Evolutionary conservation across 2,113 vertebrate genomes (phyloP).

Genomic region (Pteruthius melanotis): DNA sequence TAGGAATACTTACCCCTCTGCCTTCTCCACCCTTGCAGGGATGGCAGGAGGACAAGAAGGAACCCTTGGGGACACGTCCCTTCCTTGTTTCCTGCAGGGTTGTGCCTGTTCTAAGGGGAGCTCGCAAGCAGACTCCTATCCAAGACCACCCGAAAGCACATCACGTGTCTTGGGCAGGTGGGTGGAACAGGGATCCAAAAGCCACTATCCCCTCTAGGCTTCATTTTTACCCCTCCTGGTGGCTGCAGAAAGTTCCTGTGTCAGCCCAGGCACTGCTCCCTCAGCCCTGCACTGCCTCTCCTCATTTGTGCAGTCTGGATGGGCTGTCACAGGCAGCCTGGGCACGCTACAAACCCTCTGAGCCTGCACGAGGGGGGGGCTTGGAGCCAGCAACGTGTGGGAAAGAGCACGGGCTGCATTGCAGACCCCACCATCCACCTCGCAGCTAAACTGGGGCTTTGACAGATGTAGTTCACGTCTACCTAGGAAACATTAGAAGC

Average conservation of each 20-base stretch:
- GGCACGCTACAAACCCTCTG: rapidly evolving
- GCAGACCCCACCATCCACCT: not conserved
- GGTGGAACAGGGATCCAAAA: not conserved
- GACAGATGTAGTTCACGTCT: not conserved
- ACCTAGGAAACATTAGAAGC: not conserved
- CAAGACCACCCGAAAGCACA: not conserved
- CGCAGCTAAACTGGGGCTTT: not conserved
- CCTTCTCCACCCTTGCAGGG: not conserved
- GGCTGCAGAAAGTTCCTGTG: not conserved
- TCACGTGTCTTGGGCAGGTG: not conserved
- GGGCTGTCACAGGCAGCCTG: not conserved
- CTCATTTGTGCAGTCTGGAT: not conserved
- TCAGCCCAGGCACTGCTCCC: not conserved
- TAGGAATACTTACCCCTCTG: not conserved
- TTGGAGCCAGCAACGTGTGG: not conserved
- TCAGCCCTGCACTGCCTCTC: not conserved
- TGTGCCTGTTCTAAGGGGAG: not conserved
- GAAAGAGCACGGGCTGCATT: not conserved
- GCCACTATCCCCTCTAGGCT: not conserved
- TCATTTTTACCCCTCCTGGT: not conserved
- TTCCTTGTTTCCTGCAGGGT: not conserved
- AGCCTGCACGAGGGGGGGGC: not conserved
- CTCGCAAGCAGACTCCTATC: not conserved
- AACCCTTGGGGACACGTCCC: not conserved
- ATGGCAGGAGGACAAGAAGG: not conserved